Base-by-base conservation (phyloP, 2,888 invertebrate genomes). In the Rosalia funebris region DNA sequence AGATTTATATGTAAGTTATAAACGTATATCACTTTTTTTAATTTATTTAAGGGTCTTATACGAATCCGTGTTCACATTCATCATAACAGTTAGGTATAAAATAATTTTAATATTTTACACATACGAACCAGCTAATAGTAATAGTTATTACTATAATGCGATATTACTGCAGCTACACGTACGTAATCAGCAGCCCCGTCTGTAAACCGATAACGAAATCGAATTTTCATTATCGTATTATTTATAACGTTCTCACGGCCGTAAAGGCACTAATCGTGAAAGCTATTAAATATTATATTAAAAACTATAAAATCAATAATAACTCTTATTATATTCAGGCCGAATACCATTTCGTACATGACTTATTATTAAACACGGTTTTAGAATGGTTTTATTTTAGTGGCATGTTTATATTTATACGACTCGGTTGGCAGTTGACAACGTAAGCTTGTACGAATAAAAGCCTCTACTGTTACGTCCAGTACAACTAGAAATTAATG, bases 21-120 rank as follows among this genome's bases (percentile, higher is more conserved):
- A n/a, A n/a, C n/a, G n/a, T n/a, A n/a, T n/a, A n/a, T n/a, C n/a
- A n/a, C n/a, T n/a, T n/a, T n/a, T n/a, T n/a, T n/a, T n/a, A n/a
- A n/a, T 25, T 25, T 25, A 25, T 25, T 25, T 7, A 25, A 5
- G 25, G 25, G 25, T 7, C 25, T 25, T 7, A 25, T 7, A 25
- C 25, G 25, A 5, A 7, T 3, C 25, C 25, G 7, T 25, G 4
- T 25, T 7, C 7, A 25, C 7, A 5, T 25, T 25, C 25, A 25
- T 25, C 25, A 7, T 25, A 25, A 25, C n/a, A 25, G 25, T 7
- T 25, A n/a, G 25, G 4, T 25, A 7, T 25, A 25, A 63, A 65
- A 63, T 52, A 41, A 45, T 57, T 50, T 65, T 62, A 64, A 67
- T 63, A 67, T 69, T 67, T 67, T 61, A 65, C 69, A 69, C 66